Evolutionary conservation across 2,113 vertebrate genomes (phyloP).

Genomic region (Psephotus haematonotus): DNA sequence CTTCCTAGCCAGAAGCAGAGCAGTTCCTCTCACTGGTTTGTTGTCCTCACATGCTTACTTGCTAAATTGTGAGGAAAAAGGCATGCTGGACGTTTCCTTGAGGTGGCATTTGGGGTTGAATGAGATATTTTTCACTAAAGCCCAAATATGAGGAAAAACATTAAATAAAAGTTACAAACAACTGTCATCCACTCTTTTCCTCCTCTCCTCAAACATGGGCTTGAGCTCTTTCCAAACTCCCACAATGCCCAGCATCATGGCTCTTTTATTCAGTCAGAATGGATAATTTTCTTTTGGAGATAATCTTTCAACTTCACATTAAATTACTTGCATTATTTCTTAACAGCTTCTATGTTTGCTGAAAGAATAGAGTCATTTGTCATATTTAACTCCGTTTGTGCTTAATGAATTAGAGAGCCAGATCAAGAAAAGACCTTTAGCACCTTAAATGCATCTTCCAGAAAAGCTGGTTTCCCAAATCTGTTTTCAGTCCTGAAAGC

Average conservation of each 20-base stretch:
- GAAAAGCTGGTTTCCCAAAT: not conserved
- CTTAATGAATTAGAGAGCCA: not conserved
- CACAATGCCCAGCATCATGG: not conserved
- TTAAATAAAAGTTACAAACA: not conserved
- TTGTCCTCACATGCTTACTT: not conserved
- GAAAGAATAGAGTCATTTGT: not conserved
- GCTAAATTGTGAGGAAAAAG: not conserved
- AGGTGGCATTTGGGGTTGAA: not conserved
- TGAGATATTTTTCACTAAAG: not conserved
- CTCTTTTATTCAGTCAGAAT: not conserved
- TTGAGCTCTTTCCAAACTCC: not conserved
- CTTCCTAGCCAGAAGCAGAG: not conserved
- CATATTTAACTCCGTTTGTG: not conserved
- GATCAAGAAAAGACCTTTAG: not conserved
- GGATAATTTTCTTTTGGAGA: not conserved
- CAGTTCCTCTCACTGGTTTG: not conserved
- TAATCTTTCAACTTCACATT: not conserved
- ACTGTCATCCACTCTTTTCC: rapidly evolving
- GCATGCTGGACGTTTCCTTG: not conserved
- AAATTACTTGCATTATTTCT: constrained; percentile 6
- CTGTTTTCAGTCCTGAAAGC: not conserved
- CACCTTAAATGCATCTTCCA: not conserved
- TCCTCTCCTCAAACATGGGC: not conserved
- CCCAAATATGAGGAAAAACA: not conserved
- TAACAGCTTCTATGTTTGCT: not conserved